A percentile compares a stretch with the other conserved stretches of the same genome.
Evolutionary conservation across 2,113 vertebrate genomes (phyloP).

Genomic region (Dendropsophus ebraccatus): DNA sequence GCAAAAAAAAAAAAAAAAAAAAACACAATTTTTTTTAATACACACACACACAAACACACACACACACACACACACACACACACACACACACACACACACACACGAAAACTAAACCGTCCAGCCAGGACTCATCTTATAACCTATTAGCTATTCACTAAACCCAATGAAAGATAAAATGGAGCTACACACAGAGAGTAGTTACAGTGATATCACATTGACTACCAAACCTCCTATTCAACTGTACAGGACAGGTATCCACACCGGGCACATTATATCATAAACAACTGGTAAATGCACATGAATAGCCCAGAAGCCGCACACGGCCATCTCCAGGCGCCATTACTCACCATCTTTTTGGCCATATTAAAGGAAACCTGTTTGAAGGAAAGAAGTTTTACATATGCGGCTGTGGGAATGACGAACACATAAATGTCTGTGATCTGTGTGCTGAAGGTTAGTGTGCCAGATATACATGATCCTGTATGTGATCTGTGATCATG

Average conservation of each 20-base stretch:
- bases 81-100: too few species aligned
- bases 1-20: too few species aligned
- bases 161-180: neutral
- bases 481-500: too few species aligned
- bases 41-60: too few species aligned
- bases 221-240: neutral
- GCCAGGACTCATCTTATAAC: too few species aligned
- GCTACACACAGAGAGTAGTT: neutral
- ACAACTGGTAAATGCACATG: neutral
- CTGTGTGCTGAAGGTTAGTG: neutral
- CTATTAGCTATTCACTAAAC: neutral
- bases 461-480: neutral
- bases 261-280: neutral
- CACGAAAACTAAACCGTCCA: too few species aligned
- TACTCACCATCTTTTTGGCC: constrained; percentile 41
- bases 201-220: too few species aligned
- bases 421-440: constrained; percentile 5
- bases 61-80: too few species aligned
- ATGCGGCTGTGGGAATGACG: constrained; percentile 16
- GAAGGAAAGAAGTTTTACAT: constrained; percentile 36
- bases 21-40: too few species aligned
- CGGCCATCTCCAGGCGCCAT: neutral
- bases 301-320: neutral
- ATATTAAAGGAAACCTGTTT: constrained; percentile 35
- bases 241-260: neutral